These are phyloP conservation scores for Neodiprion virginianus DNA, from an alignment of 1,140 invertebrate genomes.

Conservation along the genomic window DNA sequence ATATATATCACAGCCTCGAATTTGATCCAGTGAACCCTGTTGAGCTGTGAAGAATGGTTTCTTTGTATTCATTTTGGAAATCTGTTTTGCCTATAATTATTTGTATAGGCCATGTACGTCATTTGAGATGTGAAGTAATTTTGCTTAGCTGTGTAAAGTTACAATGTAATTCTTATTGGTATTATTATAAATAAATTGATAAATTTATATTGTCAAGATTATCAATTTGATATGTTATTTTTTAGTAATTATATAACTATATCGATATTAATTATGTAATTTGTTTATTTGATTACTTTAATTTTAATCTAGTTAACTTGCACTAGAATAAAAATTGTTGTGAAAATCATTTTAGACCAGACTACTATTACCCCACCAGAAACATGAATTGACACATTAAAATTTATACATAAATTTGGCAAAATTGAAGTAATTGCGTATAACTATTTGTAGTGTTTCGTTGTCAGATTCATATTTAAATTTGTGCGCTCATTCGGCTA, in stretches of 20 bases:
- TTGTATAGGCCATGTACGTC: background rate
- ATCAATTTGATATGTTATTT: too few relatives aligned
- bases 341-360: background rate
- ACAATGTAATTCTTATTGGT: background rate
- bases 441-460: too few relatives aligned
- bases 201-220: background rate
- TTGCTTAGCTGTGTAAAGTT: background rate
- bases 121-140: conserved; percentile 3
- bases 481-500: too few relatives aligned
- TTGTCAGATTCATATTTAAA: too few relatives aligned
- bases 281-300: background rate
- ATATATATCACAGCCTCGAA: too few relatives aligned
- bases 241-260: background rate
- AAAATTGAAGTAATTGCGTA: too few relatives aligned
- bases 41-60: too few relatives aligned
- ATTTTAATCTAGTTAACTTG: conserved; percentile 3
- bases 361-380: background rate
- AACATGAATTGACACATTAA: background rate
- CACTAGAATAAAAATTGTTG: conserved; percentile 5
- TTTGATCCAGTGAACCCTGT: too few relatives aligned
- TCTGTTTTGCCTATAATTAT: too few relatives aligned
- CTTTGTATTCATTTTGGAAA: too few relatives aligned
- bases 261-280: conserved; percentile 1
- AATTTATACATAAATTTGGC: too few relatives aligned
- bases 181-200: conserved; percentile 2